Conservation (phyloP, 2,113 vertebrate genomes). For the Dolichallabes microphthalmus region DNA sequence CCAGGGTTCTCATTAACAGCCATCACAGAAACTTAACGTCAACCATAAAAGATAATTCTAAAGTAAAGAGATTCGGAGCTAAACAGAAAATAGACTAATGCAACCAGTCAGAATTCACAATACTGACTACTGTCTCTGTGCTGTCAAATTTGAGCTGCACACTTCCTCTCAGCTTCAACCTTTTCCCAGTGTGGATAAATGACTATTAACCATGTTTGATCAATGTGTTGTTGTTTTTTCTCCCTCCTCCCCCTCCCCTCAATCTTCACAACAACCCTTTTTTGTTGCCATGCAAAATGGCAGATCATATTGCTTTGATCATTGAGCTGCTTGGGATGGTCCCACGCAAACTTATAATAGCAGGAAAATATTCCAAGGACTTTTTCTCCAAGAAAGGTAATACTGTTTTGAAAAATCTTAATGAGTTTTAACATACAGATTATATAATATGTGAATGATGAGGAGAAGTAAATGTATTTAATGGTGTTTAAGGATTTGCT, state of each 20-base stretch:
- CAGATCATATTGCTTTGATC: slow-evolving; percentile 97
- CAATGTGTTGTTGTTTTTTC: slow-evolving; percentile 64
- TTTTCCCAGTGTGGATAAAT: slow-evolving; percentile 61
- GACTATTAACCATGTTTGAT: slow-evolving; percentile 62
- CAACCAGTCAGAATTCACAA: neutral
- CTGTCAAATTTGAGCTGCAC: slow-evolving; percentile 41
- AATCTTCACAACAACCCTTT: slow-evolving; percentile 38
- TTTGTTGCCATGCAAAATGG: slow-evolving; percentile 54
- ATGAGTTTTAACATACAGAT: neutral
- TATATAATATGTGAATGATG: neutral
- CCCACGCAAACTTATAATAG: slow-evolving; percentile 91
- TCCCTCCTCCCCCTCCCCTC: slow-evolving; percentile 25
- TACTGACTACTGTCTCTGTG: slow-evolving; percentile 22
- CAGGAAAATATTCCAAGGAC: slow-evolving; percentile 97
- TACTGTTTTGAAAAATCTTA: neutral
- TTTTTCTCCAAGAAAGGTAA: slow-evolving; percentile 99
- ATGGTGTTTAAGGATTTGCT: neutral
- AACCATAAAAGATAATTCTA: no score
- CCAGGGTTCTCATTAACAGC: neutral
- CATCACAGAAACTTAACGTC: neutral
- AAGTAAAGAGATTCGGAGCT: neutral
- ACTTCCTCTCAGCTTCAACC: slow-evolving; percentile 39
- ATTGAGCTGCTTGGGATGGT: slow-evolving; percentile 96
- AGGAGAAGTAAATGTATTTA: neutral
- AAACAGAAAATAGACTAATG: neutral